A percentile compares a stretch with the other conserved stretches of the same genome.
These are phyloP conservation scores for Chionodraco myersi DNA, from an alignment of 2,113 vertebrate species.

Conservation along the genomic window DNA sequence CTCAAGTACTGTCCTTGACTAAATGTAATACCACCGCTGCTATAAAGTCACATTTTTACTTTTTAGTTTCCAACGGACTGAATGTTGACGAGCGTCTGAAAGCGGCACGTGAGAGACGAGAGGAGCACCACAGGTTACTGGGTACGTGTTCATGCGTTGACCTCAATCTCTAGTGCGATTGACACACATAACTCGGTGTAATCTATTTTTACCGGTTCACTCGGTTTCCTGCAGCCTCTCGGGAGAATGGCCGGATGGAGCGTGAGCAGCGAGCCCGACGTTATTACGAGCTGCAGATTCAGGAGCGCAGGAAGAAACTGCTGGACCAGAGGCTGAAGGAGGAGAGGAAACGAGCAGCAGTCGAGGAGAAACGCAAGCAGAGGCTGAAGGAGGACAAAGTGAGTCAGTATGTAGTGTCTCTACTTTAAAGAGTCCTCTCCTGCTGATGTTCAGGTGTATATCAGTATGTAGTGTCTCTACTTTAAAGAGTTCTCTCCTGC, in stretches of 20 bases:
- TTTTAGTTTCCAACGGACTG: conserved; percentile 80
- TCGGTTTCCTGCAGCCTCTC: conserved; percentile 81
- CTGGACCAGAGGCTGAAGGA: conserved; percentile 91
- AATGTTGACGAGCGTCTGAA: conserved; percentile 91
- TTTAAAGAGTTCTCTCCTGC: too few species aligned
- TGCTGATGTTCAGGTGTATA: too few species aligned
- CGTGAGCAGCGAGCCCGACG: conserved; percentile 89
- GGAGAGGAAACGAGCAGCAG: conserved; percentile 88
- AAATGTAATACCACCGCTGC: too few species aligned
- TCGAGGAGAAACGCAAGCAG: conserved; percentile 93
- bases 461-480: too few species aligned
- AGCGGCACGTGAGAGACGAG: conserved; percentile 90
- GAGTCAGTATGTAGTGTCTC: conserved; percentile 46
- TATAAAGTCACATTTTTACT: neutral
- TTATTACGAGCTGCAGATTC: conserved; percentile 91
- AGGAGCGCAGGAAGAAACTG: conserved; percentile 90
- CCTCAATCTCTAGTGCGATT: conserved; percentile 19
- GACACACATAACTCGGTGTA: neutral
- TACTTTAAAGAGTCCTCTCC: too few species aligned
- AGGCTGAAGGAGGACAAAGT: conserved; percentile 91
- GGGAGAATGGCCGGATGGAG: conserved; percentile 88
- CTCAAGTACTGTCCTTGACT: too few species aligned
- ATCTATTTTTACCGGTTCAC: conserved; percentile 18
- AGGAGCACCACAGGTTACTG: conserved; percentile 87
- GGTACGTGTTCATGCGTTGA: conserved; percentile 79